A percentile compares a stretch with the other conserved stretches of the same genome.
Conservation (phyloP, 2,113 vertebrate species). For the Platysternon megacephalum region DNA sequence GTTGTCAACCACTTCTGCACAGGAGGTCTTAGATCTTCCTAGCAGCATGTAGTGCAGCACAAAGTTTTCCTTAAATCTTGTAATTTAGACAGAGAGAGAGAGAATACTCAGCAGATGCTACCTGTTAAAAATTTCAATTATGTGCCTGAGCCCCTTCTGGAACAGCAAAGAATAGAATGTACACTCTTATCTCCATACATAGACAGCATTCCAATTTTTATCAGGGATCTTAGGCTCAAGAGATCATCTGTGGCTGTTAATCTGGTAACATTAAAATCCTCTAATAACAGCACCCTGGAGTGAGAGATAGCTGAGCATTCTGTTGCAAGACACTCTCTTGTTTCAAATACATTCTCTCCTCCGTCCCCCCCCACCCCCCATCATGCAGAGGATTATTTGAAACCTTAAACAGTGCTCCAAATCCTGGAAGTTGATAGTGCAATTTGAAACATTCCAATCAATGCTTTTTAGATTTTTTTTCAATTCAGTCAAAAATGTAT, state of each 20-base stretch:
- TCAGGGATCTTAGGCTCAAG: background rate
- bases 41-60: background rate
- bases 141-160: background rate
- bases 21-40: constrained; percentile 3
- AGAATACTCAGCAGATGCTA: constrained; percentile 12
- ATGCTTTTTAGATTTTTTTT: background rate
- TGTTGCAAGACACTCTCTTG: background rate
- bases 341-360: background rate
- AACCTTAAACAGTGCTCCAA: background rate
- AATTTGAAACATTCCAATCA: background rate
- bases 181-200: background rate
- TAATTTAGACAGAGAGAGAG: background rate
- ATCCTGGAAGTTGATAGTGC: background rate
- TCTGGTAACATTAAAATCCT: constrained; percentile 21
- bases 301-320: background rate
- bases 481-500: background rate
- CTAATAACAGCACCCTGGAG: background rate
- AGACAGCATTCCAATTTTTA: background rate
- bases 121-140: background rate
- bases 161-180: background rate
- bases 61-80: background rate
- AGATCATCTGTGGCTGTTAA: constrained; percentile 17
- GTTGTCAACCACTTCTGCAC: background rate
- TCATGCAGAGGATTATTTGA: background rate
- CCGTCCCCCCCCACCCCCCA: rapidly evolving